A percentile compares a stretch with the other conserved stretches of the same genome.
Evolutionary conservation across 2,797 vertebrate genomes (phyloP).

Genomic region (Brachyalestes nurse): DNA sequence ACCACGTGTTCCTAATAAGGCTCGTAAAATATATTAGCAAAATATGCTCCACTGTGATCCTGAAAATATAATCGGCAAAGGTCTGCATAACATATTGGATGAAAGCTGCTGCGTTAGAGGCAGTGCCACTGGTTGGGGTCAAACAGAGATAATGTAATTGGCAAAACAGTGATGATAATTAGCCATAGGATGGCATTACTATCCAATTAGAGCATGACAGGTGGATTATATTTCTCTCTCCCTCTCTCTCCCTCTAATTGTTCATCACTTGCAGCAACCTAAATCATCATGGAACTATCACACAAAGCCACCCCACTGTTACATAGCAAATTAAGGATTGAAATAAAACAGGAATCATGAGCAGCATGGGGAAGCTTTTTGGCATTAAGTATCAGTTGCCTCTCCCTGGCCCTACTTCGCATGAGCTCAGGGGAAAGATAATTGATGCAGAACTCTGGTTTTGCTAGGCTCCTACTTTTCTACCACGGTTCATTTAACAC

Average conservation of each 20-base stretch:
- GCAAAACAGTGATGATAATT: not conserved
- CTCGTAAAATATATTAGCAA: too few relatives aligned
- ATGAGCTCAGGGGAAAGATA: conserved; percentile 46
- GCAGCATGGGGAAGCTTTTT: conserved; percentile 50
- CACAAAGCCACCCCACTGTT: conserved; percentile 59
- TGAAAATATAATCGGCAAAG: too few relatives aligned
- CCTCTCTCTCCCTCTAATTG: not conserved
- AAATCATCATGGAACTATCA: conserved; percentile 59
- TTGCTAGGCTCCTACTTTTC: conserved; percentile 49
- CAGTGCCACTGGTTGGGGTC: conserved; percentile 40
- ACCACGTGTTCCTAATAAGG: too few relatives aligned
- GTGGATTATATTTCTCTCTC: conserved; percentile 7
- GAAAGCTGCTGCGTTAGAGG: not conserved
- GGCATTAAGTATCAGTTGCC: conserved; percentile 58
- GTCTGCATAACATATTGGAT: not conserved
- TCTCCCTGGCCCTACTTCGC: conserved; percentile 37
- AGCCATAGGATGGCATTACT: conserved; percentile 1
- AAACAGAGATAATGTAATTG: conserved; percentile 49
- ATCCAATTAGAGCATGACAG: conserved; percentile 25
- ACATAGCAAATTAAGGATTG: conserved; percentile 68
- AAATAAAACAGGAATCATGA: conserved; percentile 70
- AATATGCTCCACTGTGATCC: too few relatives aligned
- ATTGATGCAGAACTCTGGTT: conserved; percentile 55
- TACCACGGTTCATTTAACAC: conserved; percentile 63
- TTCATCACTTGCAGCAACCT: conserved; percentile 59